A percentile compares a stretch with the other conserved stretches of the same genome.
Evolutionary conservation across 1,140 invertebrate species (phyloP).

Genomic region (Tetramorium alpestre): DNA sequence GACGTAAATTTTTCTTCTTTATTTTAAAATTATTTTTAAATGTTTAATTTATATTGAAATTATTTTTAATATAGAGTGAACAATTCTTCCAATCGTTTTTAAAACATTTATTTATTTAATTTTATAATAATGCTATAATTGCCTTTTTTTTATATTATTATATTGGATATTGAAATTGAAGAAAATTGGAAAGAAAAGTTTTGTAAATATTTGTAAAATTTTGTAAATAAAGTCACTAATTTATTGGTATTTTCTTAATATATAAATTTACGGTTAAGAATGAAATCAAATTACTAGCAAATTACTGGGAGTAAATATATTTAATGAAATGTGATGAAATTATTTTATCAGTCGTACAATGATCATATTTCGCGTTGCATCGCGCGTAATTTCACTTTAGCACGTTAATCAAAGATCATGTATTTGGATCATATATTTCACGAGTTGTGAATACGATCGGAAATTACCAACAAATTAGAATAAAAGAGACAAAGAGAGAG

Average conservation of each 20-base stretch:
- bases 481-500: constrained; percentile 54
- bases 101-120: background rate
- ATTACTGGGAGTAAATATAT: background rate
- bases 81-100: background rate
- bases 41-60: background rate
- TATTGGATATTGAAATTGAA: background rate
- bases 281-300: constrained; percentile 55
- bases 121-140: background rate
- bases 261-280: background rate
- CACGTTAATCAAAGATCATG: constrained; percentile 38
- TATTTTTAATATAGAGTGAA: background rate
- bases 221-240: no score
- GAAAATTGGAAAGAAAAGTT: background rate
- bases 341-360: background rate
- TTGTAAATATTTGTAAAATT: background rate
- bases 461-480: constrained; percentile 67
- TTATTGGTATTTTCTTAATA: background rate
- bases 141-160: background rate
- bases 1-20: background rate
- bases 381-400: constrained; percentile 46
- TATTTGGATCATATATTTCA: constrained; percentile 1
- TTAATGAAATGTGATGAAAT: constrained; percentile 21
- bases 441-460: constrained; percentile 62
- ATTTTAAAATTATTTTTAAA: background rate
- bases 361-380: constrained; percentile 33